Conservation (phyloP, 1,140 invertebrate species). For the Diachasmimorpha longicaudata region DNA sequence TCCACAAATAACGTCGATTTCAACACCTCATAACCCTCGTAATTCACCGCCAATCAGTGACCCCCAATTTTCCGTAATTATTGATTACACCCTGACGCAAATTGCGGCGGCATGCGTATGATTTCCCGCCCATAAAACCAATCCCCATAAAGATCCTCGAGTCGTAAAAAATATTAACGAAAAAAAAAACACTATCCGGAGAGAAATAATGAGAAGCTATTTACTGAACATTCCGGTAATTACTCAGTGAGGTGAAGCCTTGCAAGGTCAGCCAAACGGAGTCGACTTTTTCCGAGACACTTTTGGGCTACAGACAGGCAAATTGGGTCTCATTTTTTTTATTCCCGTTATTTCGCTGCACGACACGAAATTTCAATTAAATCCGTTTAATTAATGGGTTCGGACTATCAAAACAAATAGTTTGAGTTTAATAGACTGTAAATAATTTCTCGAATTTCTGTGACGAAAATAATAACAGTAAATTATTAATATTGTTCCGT, state of each 20-base stretch:
- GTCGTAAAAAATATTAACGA: neutral
- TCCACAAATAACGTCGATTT: neutral
- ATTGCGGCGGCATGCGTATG: neutral
- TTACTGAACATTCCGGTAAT: neutral
- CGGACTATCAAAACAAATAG: neutral
- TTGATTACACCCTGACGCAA: neutral
- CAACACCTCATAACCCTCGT: neutral
- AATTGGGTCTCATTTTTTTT: neutral
- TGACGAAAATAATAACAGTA: neutral
- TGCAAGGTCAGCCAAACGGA: slow-evolving; percentile 7
- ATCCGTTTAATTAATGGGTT: slow-evolving; percentile 12
- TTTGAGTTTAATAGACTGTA: too few relatives aligned
- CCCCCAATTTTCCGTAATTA: neutral
- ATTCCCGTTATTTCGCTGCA: neutral
- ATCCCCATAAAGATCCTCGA: neutral
- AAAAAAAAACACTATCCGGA: neutral
- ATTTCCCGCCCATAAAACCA: neutral
- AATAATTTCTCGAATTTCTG: too few relatives aligned
- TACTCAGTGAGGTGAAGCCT: slow-evolving; percentile 9
- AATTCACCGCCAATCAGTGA: neutral
- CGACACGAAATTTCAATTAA: slow-evolving; percentile 5
- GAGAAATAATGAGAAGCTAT: neutral
- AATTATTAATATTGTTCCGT: neutral
- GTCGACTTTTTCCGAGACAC: slow-evolving; percentile 20
- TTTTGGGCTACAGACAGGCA: neutral